These are phyloP conservation scores for Pseudochaenichthys georgianus DNA, from an alignment of 2,797 vertebrate species.

Conservation along the genomic window DNA sequence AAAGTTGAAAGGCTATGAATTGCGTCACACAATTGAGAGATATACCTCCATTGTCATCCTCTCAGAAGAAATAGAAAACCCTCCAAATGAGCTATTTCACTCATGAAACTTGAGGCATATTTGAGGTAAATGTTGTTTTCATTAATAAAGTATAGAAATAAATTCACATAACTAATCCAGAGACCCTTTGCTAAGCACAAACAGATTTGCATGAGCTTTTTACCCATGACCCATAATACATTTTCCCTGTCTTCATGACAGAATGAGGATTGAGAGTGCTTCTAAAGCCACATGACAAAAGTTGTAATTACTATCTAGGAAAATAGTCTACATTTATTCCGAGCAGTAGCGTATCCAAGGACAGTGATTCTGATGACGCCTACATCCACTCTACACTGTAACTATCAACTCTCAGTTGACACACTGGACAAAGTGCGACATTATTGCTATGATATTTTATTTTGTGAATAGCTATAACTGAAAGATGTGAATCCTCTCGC, in stretches of 20 bases:
- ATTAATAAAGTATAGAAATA: neutral
- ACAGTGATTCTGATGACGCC: constrained; percentile 31
- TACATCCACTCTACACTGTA: constrained; percentile 55
- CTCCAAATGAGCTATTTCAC: neutral
- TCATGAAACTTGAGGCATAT: neutral
- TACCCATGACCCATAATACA: neutral
- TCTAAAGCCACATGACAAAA: neutral
- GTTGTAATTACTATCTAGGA: constrained; percentile 19
- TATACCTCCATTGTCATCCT: neutral
- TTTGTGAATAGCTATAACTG: constrained; percentile 57
- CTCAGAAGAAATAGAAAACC: neutral
- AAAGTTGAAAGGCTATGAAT: neutral
- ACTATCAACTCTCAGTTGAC: constrained; percentile 34
- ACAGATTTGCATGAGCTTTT: neutral
- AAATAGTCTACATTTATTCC: constrained; percentile 36
- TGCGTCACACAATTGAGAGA: neutral
- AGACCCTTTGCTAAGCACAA: neutral
- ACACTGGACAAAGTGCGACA: constrained; percentile 29
- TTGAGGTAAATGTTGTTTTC: neutral
- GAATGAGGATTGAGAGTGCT: neutral
- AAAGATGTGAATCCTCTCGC: constrained; percentile 64
- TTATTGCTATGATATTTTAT: constrained; percentile 34
- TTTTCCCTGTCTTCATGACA: neutral
- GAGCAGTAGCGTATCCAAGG: constrained; percentile 35
- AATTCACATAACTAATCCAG: neutral